Conservation (phyloP, 2,888 invertebrate species). For the Osmoderma eremita region DNA sequence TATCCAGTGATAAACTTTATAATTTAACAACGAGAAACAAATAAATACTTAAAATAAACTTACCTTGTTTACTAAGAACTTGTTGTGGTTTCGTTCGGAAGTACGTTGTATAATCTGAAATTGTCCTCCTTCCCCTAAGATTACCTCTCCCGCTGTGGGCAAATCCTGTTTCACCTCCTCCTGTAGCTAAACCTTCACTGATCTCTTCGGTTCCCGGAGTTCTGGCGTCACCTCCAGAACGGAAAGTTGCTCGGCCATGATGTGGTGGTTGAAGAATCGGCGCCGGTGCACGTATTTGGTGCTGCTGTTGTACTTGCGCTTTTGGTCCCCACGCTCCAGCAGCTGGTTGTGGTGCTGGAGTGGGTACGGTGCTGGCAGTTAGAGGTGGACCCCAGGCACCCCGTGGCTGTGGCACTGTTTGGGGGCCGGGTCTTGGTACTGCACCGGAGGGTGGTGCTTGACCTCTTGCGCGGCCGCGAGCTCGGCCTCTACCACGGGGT, state of each 20-base stretch:
- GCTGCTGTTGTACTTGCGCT: conserved; percentile 51
- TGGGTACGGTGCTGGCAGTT: conserved; percentile 3
- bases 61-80: conserved; percentile 29
- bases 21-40: too few relatives aligned
- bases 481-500: conserved; percentile 48
- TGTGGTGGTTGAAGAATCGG: conserved; percentile 43
- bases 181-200: conserved; percentile 41
- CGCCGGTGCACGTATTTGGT: conserved; percentile 17
- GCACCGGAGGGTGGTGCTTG: conserved; percentile 36
- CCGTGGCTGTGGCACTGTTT: conserved; percentile 26
- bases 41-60: not conserved
- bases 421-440: conserved; percentile 38
- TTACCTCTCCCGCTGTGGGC: conserved; percentile 66
- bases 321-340: conserved; percentile 43
- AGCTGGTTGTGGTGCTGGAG: conserved; percentile 34
- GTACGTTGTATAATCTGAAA: conserved; percentile 18
- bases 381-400: conserved; percentile 51
- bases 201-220: conserved; percentile 21
- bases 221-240: conserved; percentile 41
- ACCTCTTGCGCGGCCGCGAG: conserved; percentile 47
- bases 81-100: conserved; percentile 26
- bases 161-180: conserved; percentile 55
- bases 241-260: conserved; percentile 43
- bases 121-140: conserved; percentile 64
- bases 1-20: too few relatives aligned